Conservation (phyloP, 2,113 vertebrate species). For the Typhlomys cinereus region DNA sequence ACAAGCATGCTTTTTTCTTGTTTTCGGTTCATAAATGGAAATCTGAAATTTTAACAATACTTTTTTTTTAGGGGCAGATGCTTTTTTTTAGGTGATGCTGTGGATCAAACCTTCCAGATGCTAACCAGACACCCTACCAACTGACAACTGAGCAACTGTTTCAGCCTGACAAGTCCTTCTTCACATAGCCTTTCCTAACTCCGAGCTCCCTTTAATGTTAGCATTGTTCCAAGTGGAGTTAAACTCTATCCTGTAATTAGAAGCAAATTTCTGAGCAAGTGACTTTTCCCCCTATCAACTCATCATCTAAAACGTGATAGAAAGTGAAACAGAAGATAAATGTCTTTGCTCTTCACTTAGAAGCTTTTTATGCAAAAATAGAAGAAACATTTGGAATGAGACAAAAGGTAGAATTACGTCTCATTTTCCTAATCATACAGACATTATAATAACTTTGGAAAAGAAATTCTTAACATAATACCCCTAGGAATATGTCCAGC, state of each 20-base stretch:
- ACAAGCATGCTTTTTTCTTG: not conserved
- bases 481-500: conserved; percentile 60
- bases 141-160: not conserved
- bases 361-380: conserved; percentile 15
- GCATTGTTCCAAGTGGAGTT: not conserved
- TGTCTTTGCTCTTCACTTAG: not conserved
- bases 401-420: conserved; percentile 45
- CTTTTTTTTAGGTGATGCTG: not conserved
- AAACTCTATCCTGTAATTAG: not conserved
- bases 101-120: not conserved
- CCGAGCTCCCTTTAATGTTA: not conserved
- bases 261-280: conserved; percentile 39
- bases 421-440: conserved; percentile 58
- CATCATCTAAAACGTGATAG: not conserved
- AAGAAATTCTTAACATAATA: conserved; percentile 54
- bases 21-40: not conserved
- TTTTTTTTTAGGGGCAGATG: not conserved
- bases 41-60: not conserved
- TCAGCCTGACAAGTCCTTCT: not conserved
- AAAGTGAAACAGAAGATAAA: conserved; percentile 31
- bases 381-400: conserved; percentile 37
- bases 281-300: not conserved
- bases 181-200: not conserved
- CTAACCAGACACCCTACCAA: not conserved
- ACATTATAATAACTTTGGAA: conserved; percentile 54